Evolutionary conservation across 1,140 invertebrate genomes (phyloP).

Genomic region (Achroia grisella): DNA sequence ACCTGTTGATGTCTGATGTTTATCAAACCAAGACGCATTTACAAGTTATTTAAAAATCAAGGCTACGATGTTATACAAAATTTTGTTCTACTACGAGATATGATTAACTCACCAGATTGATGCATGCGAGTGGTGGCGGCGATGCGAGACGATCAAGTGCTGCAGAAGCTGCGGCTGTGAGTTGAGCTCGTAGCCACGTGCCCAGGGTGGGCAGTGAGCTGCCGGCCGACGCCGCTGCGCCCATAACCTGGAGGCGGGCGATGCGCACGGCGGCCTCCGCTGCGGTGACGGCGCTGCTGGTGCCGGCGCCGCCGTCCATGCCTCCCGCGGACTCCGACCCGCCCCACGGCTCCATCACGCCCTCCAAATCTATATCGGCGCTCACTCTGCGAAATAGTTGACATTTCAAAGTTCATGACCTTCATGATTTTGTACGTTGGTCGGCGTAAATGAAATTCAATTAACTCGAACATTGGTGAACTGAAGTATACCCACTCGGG

Average conservation of each 20-base stretch:
- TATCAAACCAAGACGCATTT: no score
- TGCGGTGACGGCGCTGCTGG: no score
- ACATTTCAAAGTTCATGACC: no score
- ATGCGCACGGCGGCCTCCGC: constrained; percentile 34
- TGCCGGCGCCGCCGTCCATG: constrained; percentile 6
- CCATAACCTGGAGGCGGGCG: constrained; percentile 30
- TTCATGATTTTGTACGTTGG: no score
- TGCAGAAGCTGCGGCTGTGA: constrained; percentile 39
- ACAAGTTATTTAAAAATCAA: no score
- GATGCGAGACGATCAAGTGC: constrained; percentile 33
- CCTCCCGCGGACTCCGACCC: constrained; percentile 15
- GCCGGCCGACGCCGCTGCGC: constrained; percentile 14
- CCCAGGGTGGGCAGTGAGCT: constrained; percentile 25
- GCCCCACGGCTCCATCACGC: constrained; percentile 19
- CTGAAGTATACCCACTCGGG: no score
- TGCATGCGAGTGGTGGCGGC: constrained; percentile 30
- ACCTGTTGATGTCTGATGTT: no score
- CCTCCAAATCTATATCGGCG: constrained; percentile 37
- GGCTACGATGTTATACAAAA: no score
- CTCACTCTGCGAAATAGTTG: constrained; percentile 28
- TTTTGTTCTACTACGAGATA: no score
- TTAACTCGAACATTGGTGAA: no score
- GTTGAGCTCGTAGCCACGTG: constrained; percentile 47
- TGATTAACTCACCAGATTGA: constrained; percentile 36
- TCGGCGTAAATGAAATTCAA: no score